Evolutionary conservation across 2,113 vertebrate species (phyloP), one percentile per base, ranked within the genome.

Genomic region (Dipodomys spectabilis): DNA sequence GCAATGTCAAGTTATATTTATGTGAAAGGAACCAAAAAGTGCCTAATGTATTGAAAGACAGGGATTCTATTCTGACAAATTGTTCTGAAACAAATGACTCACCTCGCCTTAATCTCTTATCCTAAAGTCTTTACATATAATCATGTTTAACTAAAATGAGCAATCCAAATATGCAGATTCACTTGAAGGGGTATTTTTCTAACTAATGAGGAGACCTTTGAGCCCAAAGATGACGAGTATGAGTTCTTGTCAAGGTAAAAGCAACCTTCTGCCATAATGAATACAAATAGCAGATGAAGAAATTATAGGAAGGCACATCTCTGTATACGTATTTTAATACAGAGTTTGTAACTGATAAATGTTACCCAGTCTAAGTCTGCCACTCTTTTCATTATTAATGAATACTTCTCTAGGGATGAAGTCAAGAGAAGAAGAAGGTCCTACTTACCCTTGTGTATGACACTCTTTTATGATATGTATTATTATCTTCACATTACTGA

Each of bases 141-240:
- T 83, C 82, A 68, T 84, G 80, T 84, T 68, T 81, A 90, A 72
- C 19, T 77, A 62, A 86, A 90, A 15, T 35, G 25, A 95, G 12
- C 27, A 69, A 35, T 64, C 0, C 15, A 80, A 68, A 23, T 12
- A 1, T 1, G 4, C 13, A 79, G 22, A 6, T 49, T 88, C 18
- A 69, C 32, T 8, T 5, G 30, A 49, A 44, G 11, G 69, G 1
- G 5, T 30, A 39, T 28, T 62, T 71, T 82, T 82, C 74, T 60
- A 73, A 64, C 10, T 74, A 15, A 71, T 69, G 12, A 28, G 10
- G 69, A 3, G 4, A 67, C 1, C 20, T 78, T 1, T 68, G 62
- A 82, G 15, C 9, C 39, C 5, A 2, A 32, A 30, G 27, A n/a
- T 62, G 25, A 71, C 22, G 7, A 23, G 27, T 19, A 32, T 28